These are phyloP conservation scores for Heliconius congener DNA, from an alignment of 1,140 invertebrate species.

Conservation along the genomic window DNA sequence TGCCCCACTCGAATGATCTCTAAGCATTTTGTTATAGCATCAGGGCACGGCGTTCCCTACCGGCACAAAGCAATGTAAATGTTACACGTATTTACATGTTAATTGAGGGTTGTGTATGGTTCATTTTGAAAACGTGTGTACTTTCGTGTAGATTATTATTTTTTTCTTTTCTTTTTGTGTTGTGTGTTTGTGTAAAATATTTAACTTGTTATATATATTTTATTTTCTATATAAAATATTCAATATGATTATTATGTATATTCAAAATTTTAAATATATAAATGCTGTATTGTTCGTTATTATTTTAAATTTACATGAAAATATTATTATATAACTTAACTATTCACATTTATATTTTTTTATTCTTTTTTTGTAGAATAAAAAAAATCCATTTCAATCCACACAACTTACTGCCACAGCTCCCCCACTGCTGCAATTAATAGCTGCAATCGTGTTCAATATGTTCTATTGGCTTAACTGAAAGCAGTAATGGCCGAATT, in stretches of 20 bases:
- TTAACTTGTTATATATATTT: neutral
- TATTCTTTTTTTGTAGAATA: no score
- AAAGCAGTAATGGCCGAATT: constrained; percentile 27
- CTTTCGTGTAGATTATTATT: neutral
- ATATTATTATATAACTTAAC: no score
- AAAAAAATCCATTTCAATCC: neutral
- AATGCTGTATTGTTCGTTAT: no score
- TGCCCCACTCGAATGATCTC: constrained; percentile 42
- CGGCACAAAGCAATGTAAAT: constrained; percentile 12
- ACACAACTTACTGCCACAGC: neutral
- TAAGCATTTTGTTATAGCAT: constrained; percentile 36
- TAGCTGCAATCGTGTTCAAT: neutral
- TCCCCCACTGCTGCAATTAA: constrained; percentile 7
- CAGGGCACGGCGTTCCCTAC: constrained; percentile 14
- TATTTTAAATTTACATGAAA: no score
- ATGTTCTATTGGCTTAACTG: constrained; percentile 19
- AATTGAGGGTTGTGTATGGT: constrained; percentile 6
- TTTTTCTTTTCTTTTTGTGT: neutral
- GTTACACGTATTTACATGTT: constrained; percentile 9
- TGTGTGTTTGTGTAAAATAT: neutral
- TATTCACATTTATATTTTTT: no score
- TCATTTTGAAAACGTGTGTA: neutral
- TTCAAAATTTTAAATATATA: no score
- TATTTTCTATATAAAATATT: neutral
- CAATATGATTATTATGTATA: no score